These are phyloP conservation scores for Alectura lathami DNA, from an alignment of 2,113 vertebrate species.

Conservation along the genomic window DNA sequence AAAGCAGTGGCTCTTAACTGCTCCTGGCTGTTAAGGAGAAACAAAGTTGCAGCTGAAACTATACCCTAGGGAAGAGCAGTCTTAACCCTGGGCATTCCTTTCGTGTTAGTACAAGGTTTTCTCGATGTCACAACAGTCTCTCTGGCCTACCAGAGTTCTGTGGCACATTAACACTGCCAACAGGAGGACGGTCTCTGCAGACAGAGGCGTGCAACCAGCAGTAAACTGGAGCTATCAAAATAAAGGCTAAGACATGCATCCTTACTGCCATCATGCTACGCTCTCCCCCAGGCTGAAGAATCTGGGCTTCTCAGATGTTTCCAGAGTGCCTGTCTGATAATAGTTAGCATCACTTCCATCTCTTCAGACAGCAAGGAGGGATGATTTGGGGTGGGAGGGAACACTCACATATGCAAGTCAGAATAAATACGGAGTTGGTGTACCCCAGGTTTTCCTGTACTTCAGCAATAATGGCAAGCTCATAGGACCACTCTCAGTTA, in stretches of 20 bases:
- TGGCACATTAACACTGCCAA: background rate
- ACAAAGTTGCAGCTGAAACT: background rate
- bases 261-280: background rate
- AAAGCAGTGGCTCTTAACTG: background rate
- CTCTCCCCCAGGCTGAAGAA: background rate
- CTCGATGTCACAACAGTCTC: rapidly evolving
- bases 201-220: background rate
- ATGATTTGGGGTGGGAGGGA: background rate
- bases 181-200: background rate
- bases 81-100: background rate
- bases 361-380: background rate
- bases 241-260: background rate
- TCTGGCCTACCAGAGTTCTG: background rate
- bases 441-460: background rate
- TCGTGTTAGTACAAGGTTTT: background rate
- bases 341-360: background rate
- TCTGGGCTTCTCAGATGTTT: background rate
- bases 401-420: background rate
- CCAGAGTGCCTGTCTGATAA: background rate
- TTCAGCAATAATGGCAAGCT: background rate
- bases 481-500: background rate
- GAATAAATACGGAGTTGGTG: background rate
- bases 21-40: background rate
- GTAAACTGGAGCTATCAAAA: background rate
- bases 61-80: background rate